Percentiles rank a stretch among this genome's conserved stretches.
Evolutionary conservation across 1,140 invertebrate species (phyloP).

Genomic region (Ylistrum balloti): DNA sequence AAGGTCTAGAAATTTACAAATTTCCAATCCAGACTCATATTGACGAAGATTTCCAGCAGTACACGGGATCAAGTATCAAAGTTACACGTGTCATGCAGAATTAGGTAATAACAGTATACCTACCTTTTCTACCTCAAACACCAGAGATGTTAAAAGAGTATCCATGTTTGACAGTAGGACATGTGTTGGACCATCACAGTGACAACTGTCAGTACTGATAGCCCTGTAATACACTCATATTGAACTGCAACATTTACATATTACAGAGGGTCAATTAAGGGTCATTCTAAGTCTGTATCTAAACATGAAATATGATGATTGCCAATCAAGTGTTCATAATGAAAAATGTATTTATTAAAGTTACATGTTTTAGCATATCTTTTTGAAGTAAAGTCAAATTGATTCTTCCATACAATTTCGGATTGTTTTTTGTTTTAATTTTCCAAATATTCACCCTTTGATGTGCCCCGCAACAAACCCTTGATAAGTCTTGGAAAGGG

Average conservation of each 20-base stretch:
- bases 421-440: not conserved
- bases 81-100: not conserved
- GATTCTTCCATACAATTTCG: not conserved
- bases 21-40: too few species aligned
- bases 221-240: not conserved
- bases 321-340: not conserved
- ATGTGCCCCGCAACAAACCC: conserved; percentile 5
- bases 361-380: not conserved
- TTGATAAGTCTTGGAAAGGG: not conserved
- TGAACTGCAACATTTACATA: conserved; percentile 35
- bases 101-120: not conserved
- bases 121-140: conserved; percentile 15
- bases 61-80: not conserved
- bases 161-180: not conserved
- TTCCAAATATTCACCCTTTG: not conserved
- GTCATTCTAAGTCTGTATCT: not conserved
- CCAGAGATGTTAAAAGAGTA: conserved; percentile 27
- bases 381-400: not conserved
- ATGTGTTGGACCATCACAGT: not conserved
- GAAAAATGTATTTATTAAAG: not conserved
- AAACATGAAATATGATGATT: not conserved
- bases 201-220: not conserved
- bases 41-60: not conserved
- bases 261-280: not conserved
- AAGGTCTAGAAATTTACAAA: not conserved